Base-by-base conservation (phyloP, 2,797 vertebrate genomes). In the Enteromius argenteus region DNA sequence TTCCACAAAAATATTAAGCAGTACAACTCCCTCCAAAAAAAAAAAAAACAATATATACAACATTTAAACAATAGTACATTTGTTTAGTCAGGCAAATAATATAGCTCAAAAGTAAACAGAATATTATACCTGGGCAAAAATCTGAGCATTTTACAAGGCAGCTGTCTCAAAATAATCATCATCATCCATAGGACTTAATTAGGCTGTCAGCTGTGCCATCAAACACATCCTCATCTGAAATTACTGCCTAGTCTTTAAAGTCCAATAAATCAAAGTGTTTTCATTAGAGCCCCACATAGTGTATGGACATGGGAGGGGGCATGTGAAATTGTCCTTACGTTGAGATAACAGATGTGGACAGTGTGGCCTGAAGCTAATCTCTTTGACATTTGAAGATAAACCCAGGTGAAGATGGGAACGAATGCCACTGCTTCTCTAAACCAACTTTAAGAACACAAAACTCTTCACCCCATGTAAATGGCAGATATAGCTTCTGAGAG, bases 371-470 rank as follows among this genome's bases (percentile, higher is more conserved):
- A 83, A 87, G 89, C 73, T 86, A 90, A 89, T 91, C 87, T 86
- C 72, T 86, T 79, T 91, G 90, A 88, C 88, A 90, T 92, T 90
- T 89, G 66, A 88, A 86, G 77, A 66, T 75, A 81, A 74, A 86
- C 53, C 82, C 67, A 81, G 74, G 62, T 68, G 69, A 75, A 88
- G 42, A 66, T 84, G 73, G 66, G 42, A 81, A 72, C 74, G 86
- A 89, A 88, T 89, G 87, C 76, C 83, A 86, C 46, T 80, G 82
- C 53, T n/a, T 90, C 83, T 86, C 7, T 60, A 35, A 86, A 83
- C 66, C 82, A 64, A 66, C 53, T 76, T 77, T 86, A 76, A 73
- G 35, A 87, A 90, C 77, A 35, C 85, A 85, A 79, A 84, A 68
- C 53, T 56, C 62, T 66, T 71, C 77, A 85, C 83, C 64, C 14